A percentile compares a stretch with the other conserved stretches of the same genome.
These are phyloP conservation scores for Uria aalge DNA, from an alignment of 2,113 vertebrate species.

Conservation along the genomic window DNA sequence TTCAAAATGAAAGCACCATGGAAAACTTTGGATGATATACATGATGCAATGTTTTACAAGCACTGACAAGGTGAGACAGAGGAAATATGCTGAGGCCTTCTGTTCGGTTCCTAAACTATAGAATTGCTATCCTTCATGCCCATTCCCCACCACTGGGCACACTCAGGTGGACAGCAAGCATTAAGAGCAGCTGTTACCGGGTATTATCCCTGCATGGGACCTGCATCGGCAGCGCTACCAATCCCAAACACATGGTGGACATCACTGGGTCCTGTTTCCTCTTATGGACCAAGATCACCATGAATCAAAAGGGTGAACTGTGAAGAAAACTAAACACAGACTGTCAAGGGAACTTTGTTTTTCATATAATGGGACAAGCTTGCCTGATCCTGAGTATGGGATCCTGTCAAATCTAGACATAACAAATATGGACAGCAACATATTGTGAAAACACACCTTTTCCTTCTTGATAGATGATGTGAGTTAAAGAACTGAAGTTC, in stretches of 20 bases:
- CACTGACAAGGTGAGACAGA: not conserved
- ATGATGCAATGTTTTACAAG: not conserved
- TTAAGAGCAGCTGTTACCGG: not conserved
- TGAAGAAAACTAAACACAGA: not conserved
- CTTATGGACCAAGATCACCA: not conserved
- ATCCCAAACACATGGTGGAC: not conserved
- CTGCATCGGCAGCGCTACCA: not conserved
- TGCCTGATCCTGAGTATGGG: not conserved
- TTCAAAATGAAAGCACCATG: not conserved
- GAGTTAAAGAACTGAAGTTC: not conserved
- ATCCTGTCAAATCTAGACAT: not conserved
- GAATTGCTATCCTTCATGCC: not conserved
- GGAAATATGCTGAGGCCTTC: not conserved
- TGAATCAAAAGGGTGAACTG: not conserved
- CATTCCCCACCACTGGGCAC: not conserved
- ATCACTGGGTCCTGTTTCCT: not conserved
- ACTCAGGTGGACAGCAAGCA: not conserved
- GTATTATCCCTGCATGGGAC: not conserved
- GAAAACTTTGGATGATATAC: not conserved
- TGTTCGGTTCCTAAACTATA: not conserved
- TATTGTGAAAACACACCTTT: not conserved
- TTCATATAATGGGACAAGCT: not conserved
- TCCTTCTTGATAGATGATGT: not conserved
- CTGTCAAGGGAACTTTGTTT: not conserved
- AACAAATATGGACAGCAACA: not conserved